Evolutionary conservation across 1,140 invertebrate species (phyloP).

Genomic region (Heliothis subflexa): DNA sequence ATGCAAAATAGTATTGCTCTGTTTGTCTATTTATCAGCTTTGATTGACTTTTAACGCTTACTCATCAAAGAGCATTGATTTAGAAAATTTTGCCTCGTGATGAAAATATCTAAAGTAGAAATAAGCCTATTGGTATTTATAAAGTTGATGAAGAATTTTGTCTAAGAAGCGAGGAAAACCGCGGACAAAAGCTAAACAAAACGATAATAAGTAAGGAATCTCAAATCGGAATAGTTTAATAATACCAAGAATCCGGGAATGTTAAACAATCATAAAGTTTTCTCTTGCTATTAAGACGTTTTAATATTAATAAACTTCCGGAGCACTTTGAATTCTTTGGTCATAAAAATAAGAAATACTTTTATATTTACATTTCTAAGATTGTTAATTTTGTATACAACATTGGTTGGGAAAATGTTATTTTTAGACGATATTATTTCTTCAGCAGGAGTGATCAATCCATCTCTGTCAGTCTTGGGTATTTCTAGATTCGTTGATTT

Average conservation of each 20-base stretch:
- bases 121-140: no score
- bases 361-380: not conserved
- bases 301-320: conserved; percentile 27
- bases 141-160: no score
- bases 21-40: no score
- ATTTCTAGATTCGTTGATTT: conserved; percentile 6
- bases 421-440: not conserved
- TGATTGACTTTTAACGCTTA: no score
- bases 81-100: no score
- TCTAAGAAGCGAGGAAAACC: no score
- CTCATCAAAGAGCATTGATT: no score
- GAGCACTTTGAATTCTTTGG: conserved; percentile 8
- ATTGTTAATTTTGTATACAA: conserved; percentile 2
- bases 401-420: not conserved
- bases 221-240: not conserved
- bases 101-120: no score
- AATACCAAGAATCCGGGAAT: conserved; percentile 7
- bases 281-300: conserved; percentile 14
- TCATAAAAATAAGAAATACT: conserved; percentile 5
- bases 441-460: not conserved
- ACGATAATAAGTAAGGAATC: not conserved
- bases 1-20: not conserved
- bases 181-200: no score
- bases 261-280: conserved; percentile 12
- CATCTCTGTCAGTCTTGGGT: not conserved